A percentile compares a stretch with the other conserved stretches of the same genome.
phyloP scores from a whole-genome alignment of 2,888 invertebrate genomes.

The Drosophila differens region DNA sequence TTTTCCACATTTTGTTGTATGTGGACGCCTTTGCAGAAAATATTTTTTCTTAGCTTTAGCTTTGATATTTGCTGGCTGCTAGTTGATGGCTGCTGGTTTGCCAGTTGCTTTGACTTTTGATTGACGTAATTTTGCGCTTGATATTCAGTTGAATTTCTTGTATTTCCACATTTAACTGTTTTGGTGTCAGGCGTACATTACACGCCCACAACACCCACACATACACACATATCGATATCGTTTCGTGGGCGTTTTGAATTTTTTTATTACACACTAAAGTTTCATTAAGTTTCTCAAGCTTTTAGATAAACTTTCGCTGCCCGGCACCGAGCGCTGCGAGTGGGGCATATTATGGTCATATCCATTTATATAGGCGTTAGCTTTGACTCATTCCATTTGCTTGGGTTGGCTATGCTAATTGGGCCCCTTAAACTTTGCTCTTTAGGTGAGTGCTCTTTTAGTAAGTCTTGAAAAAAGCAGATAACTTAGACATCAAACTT shows the following conservation, averaged over 20 bases:
- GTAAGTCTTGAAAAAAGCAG: slow-evolving; percentile 29
- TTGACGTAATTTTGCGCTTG: slow-evolving; percentile 81
- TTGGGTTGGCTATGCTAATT: slow-evolving; percentile 61
- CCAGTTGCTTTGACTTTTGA: slow-evolving; percentile 72
- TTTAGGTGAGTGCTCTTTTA: slow-evolving; percentile 42
- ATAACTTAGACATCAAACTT: slow-evolving; percentile 75
- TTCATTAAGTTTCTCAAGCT: slow-evolving; percentile 52
- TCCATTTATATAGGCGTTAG: slow-evolving; percentile 32
- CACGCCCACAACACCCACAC: slow-evolving; percentile 71
- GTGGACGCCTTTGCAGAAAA: slow-evolving; percentile 76
- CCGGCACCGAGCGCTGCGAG: slow-evolving; percentile 14
- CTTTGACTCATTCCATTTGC: slow-evolving; percentile 61
- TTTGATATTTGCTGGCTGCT: slow-evolving; percentile 50
- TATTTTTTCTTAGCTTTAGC: slow-evolving; percentile 39
- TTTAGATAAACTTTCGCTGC: slow-evolving; percentile 69
- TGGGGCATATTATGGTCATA: slow-evolving; percentile 36
- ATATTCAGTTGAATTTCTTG: slow-evolving; percentile 81
- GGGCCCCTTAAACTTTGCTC: slow-evolving; percentile 63
- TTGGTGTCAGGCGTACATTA: slow-evolving; percentile 77
- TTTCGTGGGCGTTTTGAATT: slow-evolving; percentile 56
- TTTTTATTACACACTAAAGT: slow-evolving; percentile 53
- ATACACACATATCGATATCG: slow-evolving; percentile 24
- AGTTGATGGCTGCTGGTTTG: slow-evolving; percentile 32
- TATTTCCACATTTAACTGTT: slow-evolving; percentile 80
- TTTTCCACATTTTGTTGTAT: slow-evolving; percentile 46